These are phyloP conservation scores for Globodera rostochiensis DNA, from an alignment of 1,140 invertebrate species.

Conservation along the genomic window DNA sequence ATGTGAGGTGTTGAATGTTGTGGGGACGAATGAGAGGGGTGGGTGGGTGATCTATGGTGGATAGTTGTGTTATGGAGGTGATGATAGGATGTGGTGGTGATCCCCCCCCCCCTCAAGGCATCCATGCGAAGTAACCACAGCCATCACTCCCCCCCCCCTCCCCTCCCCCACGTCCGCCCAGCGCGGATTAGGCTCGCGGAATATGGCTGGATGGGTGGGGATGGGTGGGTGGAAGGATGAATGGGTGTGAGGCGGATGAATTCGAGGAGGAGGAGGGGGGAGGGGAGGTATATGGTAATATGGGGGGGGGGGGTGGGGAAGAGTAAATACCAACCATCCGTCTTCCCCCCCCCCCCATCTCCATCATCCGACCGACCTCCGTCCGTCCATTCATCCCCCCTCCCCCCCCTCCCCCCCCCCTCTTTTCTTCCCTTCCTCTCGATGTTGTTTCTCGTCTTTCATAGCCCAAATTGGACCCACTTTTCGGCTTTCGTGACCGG, in stretches of 20 bases:
- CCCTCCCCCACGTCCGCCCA: too few species aligned
- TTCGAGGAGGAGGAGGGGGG: not conserved
- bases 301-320: not conserved
- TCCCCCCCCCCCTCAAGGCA: too few species aligned
- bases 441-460: not conserved
- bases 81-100: too few species aligned
- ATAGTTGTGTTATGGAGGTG: too few species aligned
- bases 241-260: not conserved
- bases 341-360: not conserved
- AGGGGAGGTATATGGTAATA: conserved; percentile 11
- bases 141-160: not conserved
- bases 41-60: too few species aligned
- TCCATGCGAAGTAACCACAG: too few species aligned
- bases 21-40: not conserved
- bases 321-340: conserved; percentile 3
- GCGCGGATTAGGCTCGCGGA: not conserved
- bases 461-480: conserved; percentile 13
- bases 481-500: conserved; percentile 4
- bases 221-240: not conserved
- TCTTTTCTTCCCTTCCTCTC: not conserved
- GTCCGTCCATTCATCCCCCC: not conserved
- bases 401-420: not conserved
- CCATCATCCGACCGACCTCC: not conserved
- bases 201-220: not conserved
- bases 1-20: not conserved